Conservation (phyloP, 1,140 invertebrate genomes). For the Planococcus citri region DNA sequence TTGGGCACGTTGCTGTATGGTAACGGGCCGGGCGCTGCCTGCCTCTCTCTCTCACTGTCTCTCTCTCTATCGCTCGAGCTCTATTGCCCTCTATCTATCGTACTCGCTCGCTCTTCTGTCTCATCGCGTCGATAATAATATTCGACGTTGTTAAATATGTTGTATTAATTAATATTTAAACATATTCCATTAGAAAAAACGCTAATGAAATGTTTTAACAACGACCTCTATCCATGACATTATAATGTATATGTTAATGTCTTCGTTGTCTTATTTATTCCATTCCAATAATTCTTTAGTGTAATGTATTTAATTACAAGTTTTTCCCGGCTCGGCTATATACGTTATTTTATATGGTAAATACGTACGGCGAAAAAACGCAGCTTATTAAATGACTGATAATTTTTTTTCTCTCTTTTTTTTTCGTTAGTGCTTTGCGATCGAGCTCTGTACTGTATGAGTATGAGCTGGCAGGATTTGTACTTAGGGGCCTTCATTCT, state of each 20-base stretch:
- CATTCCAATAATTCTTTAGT: constrained; percentile 19
- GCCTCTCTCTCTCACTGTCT: no score
- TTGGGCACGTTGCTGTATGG: no score
- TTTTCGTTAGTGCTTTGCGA: no score
- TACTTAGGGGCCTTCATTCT: no score
- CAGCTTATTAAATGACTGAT: constrained; percentile 1
- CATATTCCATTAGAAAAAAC: constrained; percentile 19
- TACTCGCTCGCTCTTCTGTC: no score
- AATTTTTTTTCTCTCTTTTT: background rate
- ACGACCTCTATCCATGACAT: constrained; percentile 18
- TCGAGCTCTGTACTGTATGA: no score
- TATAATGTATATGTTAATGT: constrained; percentile 20
- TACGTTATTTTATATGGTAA: constrained; percentile 5
- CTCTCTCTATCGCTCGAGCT: no score
- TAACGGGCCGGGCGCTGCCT: no score
- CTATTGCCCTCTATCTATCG: no score
- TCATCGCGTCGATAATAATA: constrained; percentile 12
- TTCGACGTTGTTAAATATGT: constrained; percentile 19
- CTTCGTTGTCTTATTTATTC: constrained; percentile 18
- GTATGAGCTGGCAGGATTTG: no score
- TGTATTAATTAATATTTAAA: constrained; percentile 21
- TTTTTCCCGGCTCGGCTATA: constrained; percentile 1
- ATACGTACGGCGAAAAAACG: background rate
- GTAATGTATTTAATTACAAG: constrained; percentile 20
- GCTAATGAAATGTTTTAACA: constrained; percentile 20